Conservation (phyloP, 2,797 vertebrate species). For the Pelochelys cantorii region DNA sequence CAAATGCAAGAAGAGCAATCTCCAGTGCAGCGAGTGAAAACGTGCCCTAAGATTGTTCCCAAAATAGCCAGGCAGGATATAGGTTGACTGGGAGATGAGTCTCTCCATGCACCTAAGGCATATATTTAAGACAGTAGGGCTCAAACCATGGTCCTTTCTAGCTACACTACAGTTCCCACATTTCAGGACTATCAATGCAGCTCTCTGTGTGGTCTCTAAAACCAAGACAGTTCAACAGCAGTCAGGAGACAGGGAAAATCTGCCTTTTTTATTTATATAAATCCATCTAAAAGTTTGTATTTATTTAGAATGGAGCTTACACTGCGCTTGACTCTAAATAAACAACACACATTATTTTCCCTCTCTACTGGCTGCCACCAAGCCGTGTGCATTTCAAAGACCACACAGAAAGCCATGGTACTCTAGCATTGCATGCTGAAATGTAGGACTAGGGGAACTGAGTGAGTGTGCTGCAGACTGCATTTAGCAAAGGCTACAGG, state of each 20-base stretch:
- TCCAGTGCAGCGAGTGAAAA: too few relatives aligned
- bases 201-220: constrained; percentile 78
- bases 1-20: too few relatives aligned
- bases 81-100: not conserved
- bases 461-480: constrained; percentile 8
- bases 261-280: constrained; percentile 79
- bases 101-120: not conserved
- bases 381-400: constrained; percentile 75
- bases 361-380: constrained; percentile 70
- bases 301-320: constrained; percentile 85
- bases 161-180: not conserved
- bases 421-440: constrained; percentile 26
- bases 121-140: not conserved
- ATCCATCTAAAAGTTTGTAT: constrained; percentile 81
- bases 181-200: constrained; percentile 61
- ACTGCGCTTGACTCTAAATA: constrained; percentile 83
- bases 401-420: constrained; percentile 80
- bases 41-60: not conserved
- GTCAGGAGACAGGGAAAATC: constrained; percentile 66
- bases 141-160: not conserved
- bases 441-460: not conserved
- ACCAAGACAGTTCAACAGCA: constrained; percentile 59
- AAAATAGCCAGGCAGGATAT: not conserved
- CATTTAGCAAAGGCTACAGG: constrained; percentile 54
- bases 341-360: constrained; percentile 75